Evolutionary conservation across 2,797 vertebrate genomes (phyloP).

Genomic region (Eurystomus glaucurus): DNA sequence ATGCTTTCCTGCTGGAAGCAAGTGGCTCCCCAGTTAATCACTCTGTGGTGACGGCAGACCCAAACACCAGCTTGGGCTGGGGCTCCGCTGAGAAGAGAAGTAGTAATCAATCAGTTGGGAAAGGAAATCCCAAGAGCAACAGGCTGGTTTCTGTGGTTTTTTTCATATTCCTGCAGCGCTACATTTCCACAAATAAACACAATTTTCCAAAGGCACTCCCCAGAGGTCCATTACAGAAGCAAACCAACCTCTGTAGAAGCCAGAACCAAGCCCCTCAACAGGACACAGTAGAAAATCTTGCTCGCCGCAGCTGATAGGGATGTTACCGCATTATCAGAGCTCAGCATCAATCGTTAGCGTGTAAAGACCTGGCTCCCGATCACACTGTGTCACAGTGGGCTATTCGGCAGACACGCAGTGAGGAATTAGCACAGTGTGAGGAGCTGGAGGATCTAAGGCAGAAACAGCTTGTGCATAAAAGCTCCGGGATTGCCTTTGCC

Average conservation of each 20-base stretch:
- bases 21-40: constrained; percentile 49
- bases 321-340: background rate
- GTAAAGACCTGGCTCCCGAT: background rate
- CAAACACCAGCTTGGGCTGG: background rate
- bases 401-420: fast-evolving
- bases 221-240: background rate
- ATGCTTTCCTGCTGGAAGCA: constrained; percentile 37
- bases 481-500: background rate
- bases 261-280: background rate
- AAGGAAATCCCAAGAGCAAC: constrained; percentile 37
- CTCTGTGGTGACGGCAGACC: background rate
- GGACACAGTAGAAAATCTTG: background rate
- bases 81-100: background rate
- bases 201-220: background rate
- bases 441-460: background rate
- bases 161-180: background rate
- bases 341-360: background rate
- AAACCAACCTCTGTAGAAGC: background rate
- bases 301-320: fast-evolving
- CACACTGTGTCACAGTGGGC: background rate
- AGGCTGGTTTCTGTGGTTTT: background rate
- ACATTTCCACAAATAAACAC: background rate
- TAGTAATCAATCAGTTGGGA: constrained; percentile 20
- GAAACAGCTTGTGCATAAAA: background rate
- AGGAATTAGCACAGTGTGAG: background rate